Percentiles rank a stretch among this genome's conserved stretches.
These are phyloP conservation scores for Selene dorsalis DNA, from an alignment of 2,797 vertebrate genomes.

Conservation along the genomic window DNA sequence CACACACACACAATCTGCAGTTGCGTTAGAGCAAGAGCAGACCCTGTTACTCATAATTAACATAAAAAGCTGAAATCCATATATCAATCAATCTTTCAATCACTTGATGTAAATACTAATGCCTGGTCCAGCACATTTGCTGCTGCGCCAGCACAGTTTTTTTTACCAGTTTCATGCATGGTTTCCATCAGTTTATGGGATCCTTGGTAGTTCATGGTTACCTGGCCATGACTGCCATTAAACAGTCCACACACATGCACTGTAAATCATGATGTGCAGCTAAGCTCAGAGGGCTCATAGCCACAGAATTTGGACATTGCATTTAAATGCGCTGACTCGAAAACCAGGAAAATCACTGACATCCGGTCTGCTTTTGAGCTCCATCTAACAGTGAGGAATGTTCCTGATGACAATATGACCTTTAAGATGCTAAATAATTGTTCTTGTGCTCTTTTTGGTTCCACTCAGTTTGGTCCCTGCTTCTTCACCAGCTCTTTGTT, in stretches of 20 bases:
- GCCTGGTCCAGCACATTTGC: background rate
- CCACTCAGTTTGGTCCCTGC: background rate
- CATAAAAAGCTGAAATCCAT: background rate
- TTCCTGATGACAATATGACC: background rate
- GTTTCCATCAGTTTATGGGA: conserved; percentile 38
- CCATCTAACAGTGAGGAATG: conserved; percentile 4
- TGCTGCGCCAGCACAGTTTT: conserved; percentile 28
- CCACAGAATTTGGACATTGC: background rate
- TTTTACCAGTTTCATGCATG: conserved; percentile 39
- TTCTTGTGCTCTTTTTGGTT: conserved; percentile 12
- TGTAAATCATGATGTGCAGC: conserved; percentile 22
- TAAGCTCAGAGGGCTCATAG: conserved; percentile 9
- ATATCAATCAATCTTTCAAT: conserved; percentile 34
- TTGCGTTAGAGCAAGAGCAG: background rate
- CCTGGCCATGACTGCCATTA: conserved; percentile 29
- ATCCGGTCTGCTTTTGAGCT: background rate
- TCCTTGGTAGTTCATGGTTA: conserved; percentile 23
- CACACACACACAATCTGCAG: background rate
- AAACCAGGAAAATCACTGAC: conserved; percentile 4
- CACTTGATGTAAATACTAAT: conserved; percentile 27
- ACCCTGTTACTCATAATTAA: background rate
- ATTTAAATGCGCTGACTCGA: background rate
- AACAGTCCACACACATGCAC: conserved; percentile 2
- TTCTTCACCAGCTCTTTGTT: conserved; percentile 16
- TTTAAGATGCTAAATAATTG: conserved; percentile 8